Evolutionary conservation across 2,797 vertebrate genomes (phyloP).

Genomic region (Xerus rutilus): DNA sequence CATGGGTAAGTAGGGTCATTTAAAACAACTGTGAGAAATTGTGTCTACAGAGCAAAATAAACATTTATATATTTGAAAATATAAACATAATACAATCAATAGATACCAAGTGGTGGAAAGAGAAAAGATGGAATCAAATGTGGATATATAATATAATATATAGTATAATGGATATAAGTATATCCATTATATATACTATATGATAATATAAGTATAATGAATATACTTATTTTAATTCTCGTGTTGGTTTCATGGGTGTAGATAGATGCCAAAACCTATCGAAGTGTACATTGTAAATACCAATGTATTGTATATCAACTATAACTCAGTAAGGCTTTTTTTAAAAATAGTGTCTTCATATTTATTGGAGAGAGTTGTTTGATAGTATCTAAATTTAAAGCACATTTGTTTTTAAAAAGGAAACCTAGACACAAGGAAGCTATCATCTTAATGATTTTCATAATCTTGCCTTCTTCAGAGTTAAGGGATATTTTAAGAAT

Average conservation of each 20-base stretch:
- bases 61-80: not conserved
- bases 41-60: not conserved
- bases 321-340: too few species aligned
- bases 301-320: too few species aligned
- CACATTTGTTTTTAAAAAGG: not conserved
- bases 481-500: constrained; percentile 37
- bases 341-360: not conserved
- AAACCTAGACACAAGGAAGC: not conserved
- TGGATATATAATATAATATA: not conserved
- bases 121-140: not conserved
- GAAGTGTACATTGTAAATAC: too few species aligned
- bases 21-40: not conserved
- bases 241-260: too few species aligned
- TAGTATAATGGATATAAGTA: too few species aligned
- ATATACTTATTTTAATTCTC: too few species aligned
- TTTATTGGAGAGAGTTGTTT: not conserved
- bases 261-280: too few species aligned
- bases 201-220: too few species aligned
- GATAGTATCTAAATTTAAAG: not conserved
- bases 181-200: too few species aligned
- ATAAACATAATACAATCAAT: not conserved
- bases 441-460: constrained; percentile 19
- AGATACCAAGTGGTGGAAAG: not conserved
- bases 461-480: not conserved
- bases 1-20: not conserved